A percentile compares a stretch with the other conserved stretches of the same genome.
Evolutionary conservation across 2,888 invertebrate genomes (phyloP).

Genomic region (Helicoverpa assulta): DNA sequence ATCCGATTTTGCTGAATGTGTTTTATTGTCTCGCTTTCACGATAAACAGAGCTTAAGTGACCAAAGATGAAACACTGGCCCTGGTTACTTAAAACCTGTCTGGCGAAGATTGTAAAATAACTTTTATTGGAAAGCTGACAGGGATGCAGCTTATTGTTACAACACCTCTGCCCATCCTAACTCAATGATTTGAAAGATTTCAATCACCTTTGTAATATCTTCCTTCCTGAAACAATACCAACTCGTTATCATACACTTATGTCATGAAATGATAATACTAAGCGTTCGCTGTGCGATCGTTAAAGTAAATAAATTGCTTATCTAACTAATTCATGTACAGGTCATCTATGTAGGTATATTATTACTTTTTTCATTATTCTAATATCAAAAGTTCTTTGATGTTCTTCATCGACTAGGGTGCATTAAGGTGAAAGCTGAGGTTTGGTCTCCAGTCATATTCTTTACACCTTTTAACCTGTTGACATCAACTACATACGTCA

Average conservation of each 20-base stretch:
- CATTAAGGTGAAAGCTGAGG: background rate
- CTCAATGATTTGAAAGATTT: conserved; percentile 2
- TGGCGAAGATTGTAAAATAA: too few relatives aligned
- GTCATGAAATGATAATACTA: conserved; percentile 28
- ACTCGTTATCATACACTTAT: conserved; percentile 37
- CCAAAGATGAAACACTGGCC: too few relatives aligned
- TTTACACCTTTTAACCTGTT: too few relatives aligned
- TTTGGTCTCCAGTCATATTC: background rate
- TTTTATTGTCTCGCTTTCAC: too few relatives aligned
- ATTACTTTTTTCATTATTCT: background rate
- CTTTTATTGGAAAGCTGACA: too few relatives aligned
- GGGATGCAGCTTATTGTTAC: background rate
- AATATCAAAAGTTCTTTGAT: background rate
- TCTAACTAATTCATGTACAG: conserved; percentile 27
- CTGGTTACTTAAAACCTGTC: too few relatives aligned
- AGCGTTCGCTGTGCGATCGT: conserved; percentile 26
- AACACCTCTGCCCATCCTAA: background rate
- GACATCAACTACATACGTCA: too few relatives aligned
- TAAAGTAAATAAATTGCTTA: conserved; percentile 23
- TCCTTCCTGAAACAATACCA: conserved; percentile 39
- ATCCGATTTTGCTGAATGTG: too few relatives aligned
- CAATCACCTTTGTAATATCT: conserved; percentile 14
- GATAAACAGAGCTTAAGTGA: too few relatives aligned
- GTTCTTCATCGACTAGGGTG: background rate
- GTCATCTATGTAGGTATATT: conserved; percentile 27